Conservation (phyloP, 30 jellyfish, hydroid and myxozoan species). For the Aurelia aurita region DNA sequence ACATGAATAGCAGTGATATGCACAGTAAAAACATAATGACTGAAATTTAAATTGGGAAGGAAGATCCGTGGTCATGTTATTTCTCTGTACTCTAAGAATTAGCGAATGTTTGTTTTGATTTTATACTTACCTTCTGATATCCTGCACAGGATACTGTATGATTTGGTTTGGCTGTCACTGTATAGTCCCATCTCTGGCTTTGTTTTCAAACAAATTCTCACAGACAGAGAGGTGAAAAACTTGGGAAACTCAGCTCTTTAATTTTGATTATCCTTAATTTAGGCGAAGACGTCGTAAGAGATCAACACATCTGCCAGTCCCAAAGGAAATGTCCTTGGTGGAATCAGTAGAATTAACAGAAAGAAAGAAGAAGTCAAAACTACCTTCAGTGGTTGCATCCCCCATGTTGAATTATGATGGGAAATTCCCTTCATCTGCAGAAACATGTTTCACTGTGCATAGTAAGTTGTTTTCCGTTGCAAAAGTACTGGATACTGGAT, state of each 20-base stretch:
- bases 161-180: no score
- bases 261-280: background rate
- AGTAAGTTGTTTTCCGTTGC: background rate
- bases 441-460: slow-evolving; percentile 2
- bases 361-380: background rate
- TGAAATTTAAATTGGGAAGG: no score
- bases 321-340: background rate
- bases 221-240: no score
- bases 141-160: no score
- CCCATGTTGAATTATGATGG: slow-evolving; percentile 5
- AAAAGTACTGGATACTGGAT: background rate
- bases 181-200: no score
- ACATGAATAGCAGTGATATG: no score
- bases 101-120: no score
- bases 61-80: no score
- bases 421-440: background rate
- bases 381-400: background rate
- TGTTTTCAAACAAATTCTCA: no score
- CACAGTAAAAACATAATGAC: no score
- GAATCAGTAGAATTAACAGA: background rate
- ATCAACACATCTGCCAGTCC: background rate
- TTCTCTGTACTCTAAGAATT: no score
- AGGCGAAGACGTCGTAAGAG: background rate
- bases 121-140: no score
- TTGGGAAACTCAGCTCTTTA: background rate